Percentiles rank a stretch among this genome's conserved stretches.
phyloP scores from a whole-genome alignment of 1,140 invertebrate species.

The Harlomillsia oculata region DNA sequence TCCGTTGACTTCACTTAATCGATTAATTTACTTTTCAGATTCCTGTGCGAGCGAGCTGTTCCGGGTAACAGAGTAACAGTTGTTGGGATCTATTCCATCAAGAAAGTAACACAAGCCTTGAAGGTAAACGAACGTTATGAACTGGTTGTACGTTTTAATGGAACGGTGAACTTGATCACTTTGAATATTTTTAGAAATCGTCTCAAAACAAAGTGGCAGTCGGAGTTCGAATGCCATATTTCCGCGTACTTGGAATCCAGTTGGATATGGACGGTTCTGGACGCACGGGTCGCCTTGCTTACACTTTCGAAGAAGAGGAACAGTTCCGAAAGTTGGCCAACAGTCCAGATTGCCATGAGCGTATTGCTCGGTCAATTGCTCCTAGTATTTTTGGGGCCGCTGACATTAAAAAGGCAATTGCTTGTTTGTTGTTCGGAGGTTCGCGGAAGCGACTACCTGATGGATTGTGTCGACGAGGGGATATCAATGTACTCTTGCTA shows the following conservation, averaged over 20 bases:
- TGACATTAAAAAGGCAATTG: constrained; percentile 97
- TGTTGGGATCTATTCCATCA: constrained; percentile 94
- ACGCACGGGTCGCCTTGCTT: constrained; percentile 51
- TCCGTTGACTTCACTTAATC: no score
- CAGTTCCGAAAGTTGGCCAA: constrained; percentile 75
- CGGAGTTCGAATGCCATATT: constrained; percentile 85
- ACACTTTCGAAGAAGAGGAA: constrained; percentile 73
- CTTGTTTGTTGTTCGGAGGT: constrained; percentile 85
- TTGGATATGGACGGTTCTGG: constrained; percentile 73
- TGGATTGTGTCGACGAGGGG: constrained; percentile 85
- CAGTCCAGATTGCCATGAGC: constrained; percentile 78
- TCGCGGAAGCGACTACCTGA: constrained; percentile 85
- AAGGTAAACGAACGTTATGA: constrained; percentile 39
- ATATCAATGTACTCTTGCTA: constrained; percentile 90
- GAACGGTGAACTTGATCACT: constrained; percentile 10
- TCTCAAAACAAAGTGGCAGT: constrained; percentile 76
- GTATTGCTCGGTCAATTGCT: constrained; percentile 81
- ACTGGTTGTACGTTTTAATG: constrained; percentile 4
- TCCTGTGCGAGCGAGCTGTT: constrained; percentile 87
- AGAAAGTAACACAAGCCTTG: constrained; percentile 61
- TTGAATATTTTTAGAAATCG: constrained; percentile 44
- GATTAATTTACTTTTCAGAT: constrained; percentile 45
- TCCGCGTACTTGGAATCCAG: constrained; percentile 85
- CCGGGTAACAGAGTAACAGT: constrained; percentile 92
- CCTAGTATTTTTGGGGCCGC: constrained; percentile 91